Conservation (phyloP, 2,888 invertebrate genomes). For the Drosophila neotestacea region DNA sequence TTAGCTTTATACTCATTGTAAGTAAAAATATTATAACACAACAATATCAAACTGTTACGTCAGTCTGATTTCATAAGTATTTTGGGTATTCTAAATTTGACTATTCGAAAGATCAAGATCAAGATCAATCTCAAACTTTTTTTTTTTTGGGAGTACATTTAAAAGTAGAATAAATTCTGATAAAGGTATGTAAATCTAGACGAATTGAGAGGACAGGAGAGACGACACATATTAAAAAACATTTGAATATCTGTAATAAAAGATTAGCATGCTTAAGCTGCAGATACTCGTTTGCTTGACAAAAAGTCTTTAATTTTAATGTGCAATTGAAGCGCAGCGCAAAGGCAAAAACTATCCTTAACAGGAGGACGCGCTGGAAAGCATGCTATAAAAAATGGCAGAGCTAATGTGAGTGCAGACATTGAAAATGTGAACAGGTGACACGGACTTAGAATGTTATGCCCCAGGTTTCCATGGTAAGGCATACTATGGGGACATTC, state of each 20-base stretch:
- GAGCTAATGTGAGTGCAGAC: slow-evolving; percentile 65
- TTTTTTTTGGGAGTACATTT: too few relatives aligned
- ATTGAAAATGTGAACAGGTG: slow-evolving; percentile 67
- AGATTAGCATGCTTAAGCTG: slow-evolving; percentile 26
- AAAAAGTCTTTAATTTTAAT: slow-evolving; percentile 34
- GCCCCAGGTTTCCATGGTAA: slow-evolving; percentile 19
- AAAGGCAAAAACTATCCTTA: slow-evolving; percentile 3
- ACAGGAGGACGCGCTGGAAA: slow-evolving; percentile 40
- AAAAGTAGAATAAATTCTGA: too few relatives aligned
- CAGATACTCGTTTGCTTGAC: slow-evolving; percentile 4
- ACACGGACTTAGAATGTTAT: slow-evolving; percentile 60
- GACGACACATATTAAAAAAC: neutral
- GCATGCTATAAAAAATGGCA: slow-evolving; percentile 51
- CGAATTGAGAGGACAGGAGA: neutral
- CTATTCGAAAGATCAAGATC: too few relatives aligned
- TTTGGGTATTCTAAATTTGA: too few relatives aligned
- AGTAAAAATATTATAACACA: too few relatives aligned
- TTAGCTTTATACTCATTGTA: too few relatives aligned
- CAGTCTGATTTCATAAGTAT: too few relatives aligned
- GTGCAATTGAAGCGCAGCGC: slow-evolving; percentile 23
- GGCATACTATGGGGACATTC: slow-evolving; percentile 24
- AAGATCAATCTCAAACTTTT: too few relatives aligned
- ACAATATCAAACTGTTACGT: too few relatives aligned
- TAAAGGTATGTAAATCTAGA: neutral
- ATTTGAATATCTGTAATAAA: slow-evolving; percentile 6